A percentile compares a stretch with the other conserved stretches of the same genome.
Evolutionary conservation across 2,113 vertebrate genomes (phyloP).

Genomic region (Sturnira hondurensis): DNA sequence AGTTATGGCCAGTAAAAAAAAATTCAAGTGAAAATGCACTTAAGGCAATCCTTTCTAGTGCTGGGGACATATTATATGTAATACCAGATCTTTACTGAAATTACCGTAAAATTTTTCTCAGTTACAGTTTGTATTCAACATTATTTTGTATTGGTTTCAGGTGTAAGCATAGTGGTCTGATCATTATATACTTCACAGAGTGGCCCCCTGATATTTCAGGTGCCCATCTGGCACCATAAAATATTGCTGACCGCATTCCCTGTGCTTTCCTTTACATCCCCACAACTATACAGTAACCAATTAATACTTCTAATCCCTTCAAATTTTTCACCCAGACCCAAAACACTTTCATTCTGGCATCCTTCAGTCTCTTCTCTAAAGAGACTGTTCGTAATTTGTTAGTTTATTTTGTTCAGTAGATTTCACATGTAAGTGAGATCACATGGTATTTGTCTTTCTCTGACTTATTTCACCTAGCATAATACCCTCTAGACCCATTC

Average conservation of each 20-base stretch:
- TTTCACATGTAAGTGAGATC: neutral
- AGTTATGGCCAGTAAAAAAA: neutral
- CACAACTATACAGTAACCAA: neutral
- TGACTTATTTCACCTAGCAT: neutral
- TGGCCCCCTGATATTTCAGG: too few relatives aligned
- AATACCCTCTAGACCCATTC: neutral
- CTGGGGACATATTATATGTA: neutral
- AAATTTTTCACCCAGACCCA: neutral
- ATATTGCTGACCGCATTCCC: neutral
- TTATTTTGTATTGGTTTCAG: too few relatives aligned
- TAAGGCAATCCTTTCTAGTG: neutral
- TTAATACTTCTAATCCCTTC: neutral
- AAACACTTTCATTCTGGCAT: neutral
- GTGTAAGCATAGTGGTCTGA: too few relatives aligned
- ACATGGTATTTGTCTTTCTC: neutral
- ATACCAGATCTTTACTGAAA: neutral
- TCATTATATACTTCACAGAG: too few relatives aligned
- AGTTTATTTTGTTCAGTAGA: neutral
- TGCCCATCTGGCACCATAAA: neutral
- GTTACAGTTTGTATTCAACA: neutral
- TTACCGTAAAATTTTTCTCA: neutral
- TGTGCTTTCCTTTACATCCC: neutral
- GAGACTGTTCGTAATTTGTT: neutral
- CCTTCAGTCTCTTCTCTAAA: neutral
- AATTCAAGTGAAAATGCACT: neutral